Percentiles rank a stretch among this genome's conserved stretches.
These are phyloP conservation scores for Pelvicachromis taeniatus DNA, from an alignment of 2,113 vertebrate species.

Conservation along the genomic window DNA sequence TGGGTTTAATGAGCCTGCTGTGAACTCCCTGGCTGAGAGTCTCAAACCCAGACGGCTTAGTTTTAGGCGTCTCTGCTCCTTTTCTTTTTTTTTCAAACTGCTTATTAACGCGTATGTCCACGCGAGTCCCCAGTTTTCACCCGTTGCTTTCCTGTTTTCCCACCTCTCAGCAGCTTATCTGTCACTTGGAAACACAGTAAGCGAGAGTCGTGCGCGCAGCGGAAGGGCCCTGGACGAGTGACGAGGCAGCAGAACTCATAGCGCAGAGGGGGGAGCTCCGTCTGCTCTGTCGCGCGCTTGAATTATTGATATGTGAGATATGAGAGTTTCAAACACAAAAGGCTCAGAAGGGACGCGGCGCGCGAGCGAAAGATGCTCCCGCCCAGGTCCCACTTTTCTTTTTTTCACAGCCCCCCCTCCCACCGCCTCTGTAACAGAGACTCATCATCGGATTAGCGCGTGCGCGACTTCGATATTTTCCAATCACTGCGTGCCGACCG, in stretches of 20 bases:
- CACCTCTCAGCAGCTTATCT: conserved; percentile 45
- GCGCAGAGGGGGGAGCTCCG: conserved; percentile 70
- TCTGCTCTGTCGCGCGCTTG: conserved; percentile 74
- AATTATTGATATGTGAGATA: conserved; percentile 82
- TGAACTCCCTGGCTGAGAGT: background rate
- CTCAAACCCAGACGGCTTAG: background rate
- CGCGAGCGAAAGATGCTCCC: conserved; percentile 56
- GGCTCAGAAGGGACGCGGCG: conserved; percentile 63
- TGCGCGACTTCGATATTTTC: conserved; percentile 57
- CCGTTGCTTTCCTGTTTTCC: conserved; percentile 3
- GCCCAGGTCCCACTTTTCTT: conserved; percentile 27
- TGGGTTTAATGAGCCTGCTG: background rate
- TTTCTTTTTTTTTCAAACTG: background rate
- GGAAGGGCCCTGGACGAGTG: conserved; percentile 72
- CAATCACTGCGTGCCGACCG: conserved; percentile 60
- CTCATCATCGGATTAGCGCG: conserved; percentile 64
- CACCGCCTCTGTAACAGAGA: conserved; percentile 43
- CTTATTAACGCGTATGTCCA: background rate
- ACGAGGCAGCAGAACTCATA: conserved; percentile 75
- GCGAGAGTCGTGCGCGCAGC: conserved; percentile 55
- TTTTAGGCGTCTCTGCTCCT: background rate
- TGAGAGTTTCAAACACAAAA: conserved; percentile 81
- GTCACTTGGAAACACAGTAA: conserved; percentile 56
- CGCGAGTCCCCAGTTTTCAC: background rate
- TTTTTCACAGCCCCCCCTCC: conserved; percentile 28